Evolutionary conservation across 1,140 invertebrate genomes (phyloP).

Genomic region (Melitaea cinxia): DNA sequence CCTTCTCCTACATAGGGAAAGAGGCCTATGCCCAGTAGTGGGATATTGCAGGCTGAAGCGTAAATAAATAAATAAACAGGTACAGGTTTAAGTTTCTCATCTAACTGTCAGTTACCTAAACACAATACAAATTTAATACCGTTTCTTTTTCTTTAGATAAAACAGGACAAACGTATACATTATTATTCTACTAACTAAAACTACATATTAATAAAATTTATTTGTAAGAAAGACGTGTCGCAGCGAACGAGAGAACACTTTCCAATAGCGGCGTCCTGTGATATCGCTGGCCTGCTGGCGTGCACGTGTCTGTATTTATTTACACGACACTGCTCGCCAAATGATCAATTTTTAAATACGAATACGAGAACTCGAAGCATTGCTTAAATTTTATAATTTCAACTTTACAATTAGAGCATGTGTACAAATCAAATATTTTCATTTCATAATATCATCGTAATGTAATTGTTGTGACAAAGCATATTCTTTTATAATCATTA

Average conservation of each 20-base stretch:
- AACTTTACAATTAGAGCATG: not conserved
- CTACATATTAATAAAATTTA: not conserved
- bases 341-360: not conserved
- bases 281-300: constrained; percentile 10
- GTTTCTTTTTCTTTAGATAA: not conserved
- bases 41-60: too few relatives aligned
- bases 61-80: too few relatives aligned
- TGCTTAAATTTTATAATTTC: not conserved
- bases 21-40: too few relatives aligned
- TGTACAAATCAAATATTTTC: not conserved
- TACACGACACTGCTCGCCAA: constrained; percentile 5
- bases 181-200: not conserved
- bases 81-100: too few relatives aligned
- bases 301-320: constrained; percentile 10
- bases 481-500: too few relatives aligned
- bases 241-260: not conserved
- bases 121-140: too few relatives aligned
- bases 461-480: too few relatives aligned
- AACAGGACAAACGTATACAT: not conserved
- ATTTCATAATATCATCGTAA: not conserved
- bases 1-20: too few relatives aligned
- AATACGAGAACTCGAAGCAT: constrained; percentile 1
- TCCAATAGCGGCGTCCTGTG: not conserved
- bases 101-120: too few relatives aligned
- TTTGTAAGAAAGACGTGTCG: not conserved